Evolutionary conservation across 2,113 vertebrate genomes (phyloP), one percentile per base, ranked within the genome.

Genomic region (Hypomesus transpacificus): DNA sequence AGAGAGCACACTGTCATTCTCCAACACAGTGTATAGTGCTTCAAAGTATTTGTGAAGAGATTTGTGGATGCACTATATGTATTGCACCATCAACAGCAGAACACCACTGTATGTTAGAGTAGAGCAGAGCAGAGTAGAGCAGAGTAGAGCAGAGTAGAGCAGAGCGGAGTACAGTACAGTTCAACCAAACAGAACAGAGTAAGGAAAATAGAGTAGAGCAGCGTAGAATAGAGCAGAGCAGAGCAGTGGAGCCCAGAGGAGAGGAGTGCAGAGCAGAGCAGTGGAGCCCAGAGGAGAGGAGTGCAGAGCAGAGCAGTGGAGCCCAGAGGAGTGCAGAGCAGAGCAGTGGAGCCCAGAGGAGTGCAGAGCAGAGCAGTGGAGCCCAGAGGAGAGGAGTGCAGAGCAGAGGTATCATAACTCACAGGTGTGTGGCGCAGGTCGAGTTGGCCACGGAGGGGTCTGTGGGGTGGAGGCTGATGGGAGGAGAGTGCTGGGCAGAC

Each of bases 351-450:
- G 14, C 7, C 3, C 8, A 56, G 53, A n/a, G 53, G 1, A 56
- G 53, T 1, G 53, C 1, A 56, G 53, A 1, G 6, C 17, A 54
- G 53, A 54, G 16, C 8, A 54, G 53, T 14, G 52, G 3, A 53
- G 14, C 7, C 3, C 8, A 56, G 53, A n/a, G 53, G 1, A 56
- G 53, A 18, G 53, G 4, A 56, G 53, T 3, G 6, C 9, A 56
- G 53, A 56, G n/a, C 2, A 46, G 39, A 46, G 39, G 5, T 2
- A 1, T 7, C 39, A 46, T 13, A 39, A 89, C 91, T 95, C 84
- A 98, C 97, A 94, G 94, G 88, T 98, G 95, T 85, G 91, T 92
- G 82, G 90, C 84, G 88, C 97, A 99, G 83, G 93, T 94, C 4
- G 93, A 89, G 82, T 98, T 98, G 76, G 89, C 90, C 77, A 88